phyloP scores from a whole-genome alignment of 2,888 invertebrate species.

The Diloba caeruleocephala region DNA sequence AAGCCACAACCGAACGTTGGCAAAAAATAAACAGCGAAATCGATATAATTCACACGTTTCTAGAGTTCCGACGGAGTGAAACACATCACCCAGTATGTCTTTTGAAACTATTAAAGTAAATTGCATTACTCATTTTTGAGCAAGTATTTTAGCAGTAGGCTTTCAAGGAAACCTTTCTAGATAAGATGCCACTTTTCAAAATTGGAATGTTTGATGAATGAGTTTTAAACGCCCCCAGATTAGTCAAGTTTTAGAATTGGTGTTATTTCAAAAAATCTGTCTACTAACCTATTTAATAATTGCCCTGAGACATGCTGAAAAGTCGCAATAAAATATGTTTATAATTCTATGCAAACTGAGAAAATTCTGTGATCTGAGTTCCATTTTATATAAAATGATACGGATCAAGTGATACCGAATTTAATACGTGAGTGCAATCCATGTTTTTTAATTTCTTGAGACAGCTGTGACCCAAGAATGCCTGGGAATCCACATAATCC shows the following conservation, averaged over 20 bases:
- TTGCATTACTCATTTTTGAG: constrained; percentile 51
- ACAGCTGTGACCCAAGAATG: constrained; percentile 60
- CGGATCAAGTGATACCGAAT: constrained; percentile 4
- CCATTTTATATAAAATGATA: constrained; percentile 20
- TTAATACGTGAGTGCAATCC: constrained; percentile 29
- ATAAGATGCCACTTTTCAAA: constrained; percentile 25
- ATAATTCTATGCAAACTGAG: too few species aligned
- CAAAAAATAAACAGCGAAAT: constrained; percentile 58
- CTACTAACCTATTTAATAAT: too few species aligned
- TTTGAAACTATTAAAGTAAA: constrained; percentile 52
- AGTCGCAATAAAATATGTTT: too few species aligned
- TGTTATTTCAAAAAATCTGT: too few species aligned
- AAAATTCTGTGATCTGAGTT: too few species aligned
- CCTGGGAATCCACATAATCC: constrained; percentile 72
- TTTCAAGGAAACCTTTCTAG: constrained; percentile 38
- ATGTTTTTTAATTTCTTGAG: constrained; percentile 53
- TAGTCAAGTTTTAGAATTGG: not conserved
- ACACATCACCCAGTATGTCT: constrained; percentile 49
- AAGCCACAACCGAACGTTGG: constrained; percentile 35
- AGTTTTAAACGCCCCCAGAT: constrained; percentile 28
- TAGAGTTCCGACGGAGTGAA: constrained; percentile 47
- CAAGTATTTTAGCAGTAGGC: constrained; percentile 36
- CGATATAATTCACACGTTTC: constrained; percentile 68
- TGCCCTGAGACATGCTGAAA: too few species aligned
- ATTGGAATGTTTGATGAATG: constrained; percentile 25